Base-by-base conservation (phyloP, 2,113 vertebrate genomes). In the Galemys pyrenaicus region DNA sequence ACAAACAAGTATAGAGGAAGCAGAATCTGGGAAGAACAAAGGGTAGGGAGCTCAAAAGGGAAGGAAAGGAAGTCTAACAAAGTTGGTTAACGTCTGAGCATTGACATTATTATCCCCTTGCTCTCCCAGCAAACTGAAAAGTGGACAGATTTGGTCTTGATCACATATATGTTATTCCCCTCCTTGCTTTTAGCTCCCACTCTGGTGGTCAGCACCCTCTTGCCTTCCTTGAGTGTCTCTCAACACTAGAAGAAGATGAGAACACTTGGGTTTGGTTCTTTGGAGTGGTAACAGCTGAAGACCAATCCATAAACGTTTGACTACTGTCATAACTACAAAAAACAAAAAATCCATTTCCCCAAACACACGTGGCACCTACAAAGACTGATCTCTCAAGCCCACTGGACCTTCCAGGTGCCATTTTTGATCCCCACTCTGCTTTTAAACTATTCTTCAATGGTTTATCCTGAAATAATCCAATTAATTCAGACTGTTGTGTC, bases 1-100 rank as follows among this genome's bases (percentile, higher is more conserved):
- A 13, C 74, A 95, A 91, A 41, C 22, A 87, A 94, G 62, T 75
- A 39, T 39, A 58, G 15, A 17, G 6, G 46, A 24, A 60, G 35
- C 16, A 46, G 22, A 20, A 68, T 94, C 68, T 73, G 44, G 13
- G 78, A 93, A 91, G n/a, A 86, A 90, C 28, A 87, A 95, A 70
- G 20, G 37, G 44, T 75, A 90, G 87, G 37, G 90, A 78, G 35
- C 24, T 90, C 58, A 41, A 91, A 92, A 86, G 20, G 24, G 84
- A 93, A 75, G 51, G 24, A 62, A 93, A 75, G 60, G 19, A 62
- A 95, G 16, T 15, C 51, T 86, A 46, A 62, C 67, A 67, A 44
- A 56, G 41, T 81, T 17, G 80, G 22, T 16, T 73, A 24, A 85
- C 67, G 10, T 39, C 89, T 90, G 12, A 19, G 19, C 4, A 16